Percentiles rank a stretch among this genome's conserved stretches.
Evolutionary conservation across 2,797 vertebrate species (phyloP).

Genomic region (Ctenosaura bakeri): DNA sequence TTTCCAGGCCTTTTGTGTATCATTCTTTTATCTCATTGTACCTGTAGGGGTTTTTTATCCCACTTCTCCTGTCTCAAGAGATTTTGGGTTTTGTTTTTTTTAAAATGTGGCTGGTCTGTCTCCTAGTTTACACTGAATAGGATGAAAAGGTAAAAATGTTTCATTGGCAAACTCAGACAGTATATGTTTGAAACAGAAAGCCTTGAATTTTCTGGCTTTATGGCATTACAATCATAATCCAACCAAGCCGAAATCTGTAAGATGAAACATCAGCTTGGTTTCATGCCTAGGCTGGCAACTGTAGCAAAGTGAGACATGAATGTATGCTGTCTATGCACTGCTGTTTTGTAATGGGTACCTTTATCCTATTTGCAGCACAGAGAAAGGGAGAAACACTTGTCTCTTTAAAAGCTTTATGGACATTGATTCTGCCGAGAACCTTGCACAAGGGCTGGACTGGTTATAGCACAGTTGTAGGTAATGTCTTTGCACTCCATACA

Average conservation of each 20-base stretch:
- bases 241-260: neutral
- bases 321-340: neutral
- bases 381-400: conserved; percentile 83
- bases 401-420: conserved; percentile 74
- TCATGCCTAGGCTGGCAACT: neutral
- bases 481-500: conserved; percentile 29
- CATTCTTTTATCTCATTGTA: neutral
- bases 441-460: conserved; percentile 25
- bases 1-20: neutral
- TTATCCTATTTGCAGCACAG: conserved; percentile 77
- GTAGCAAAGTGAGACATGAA: conserved; percentile 30
- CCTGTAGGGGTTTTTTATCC: neutral
- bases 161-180: neutral
- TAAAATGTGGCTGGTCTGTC: neutral
- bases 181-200: neutral
- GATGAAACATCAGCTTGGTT: neutral
- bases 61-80: neutral
- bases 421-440: conserved; percentile 50
- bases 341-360: conserved; percentile 57
- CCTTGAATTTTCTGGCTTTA: neutral
- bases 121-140: neutral
- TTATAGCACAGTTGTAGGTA: conserved; percentile 53
- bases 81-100: neutral
- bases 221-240: neutral
- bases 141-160: neutral